phyloP scores from a whole-genome alignment of 2,113 vertebrate species.

The Abramis brama region DNA sequence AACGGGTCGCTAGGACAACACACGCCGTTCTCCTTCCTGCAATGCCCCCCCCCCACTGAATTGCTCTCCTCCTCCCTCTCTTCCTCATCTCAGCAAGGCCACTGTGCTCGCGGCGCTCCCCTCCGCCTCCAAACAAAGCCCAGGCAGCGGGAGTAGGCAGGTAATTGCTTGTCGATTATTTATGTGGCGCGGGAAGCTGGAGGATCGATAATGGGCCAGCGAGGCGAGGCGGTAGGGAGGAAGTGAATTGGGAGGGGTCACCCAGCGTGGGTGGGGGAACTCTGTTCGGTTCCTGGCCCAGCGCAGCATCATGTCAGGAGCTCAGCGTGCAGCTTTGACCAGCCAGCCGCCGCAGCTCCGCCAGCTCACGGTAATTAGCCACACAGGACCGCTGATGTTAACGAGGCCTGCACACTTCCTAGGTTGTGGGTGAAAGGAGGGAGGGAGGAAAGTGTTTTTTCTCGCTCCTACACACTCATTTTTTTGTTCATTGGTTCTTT shows the following conservation, averaged over 20 bases:
- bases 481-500: slow-evolving; percentile 46
- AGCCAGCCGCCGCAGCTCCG: slow-evolving; percentile 67
- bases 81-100: slow-evolving; percentile 69
- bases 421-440: slow-evolving; percentile 50
- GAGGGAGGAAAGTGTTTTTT: slow-evolving; percentile 39
- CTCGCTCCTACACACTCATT: background rate
- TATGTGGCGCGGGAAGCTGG: slow-evolving; percentile 82
- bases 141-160: slow-evolving; percentile 81
- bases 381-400: slow-evolving; percentile 76
- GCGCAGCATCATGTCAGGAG: slow-evolving; percentile 67
- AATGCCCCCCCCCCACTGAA: background rate
- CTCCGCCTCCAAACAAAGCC: slow-evolving; percentile 78
- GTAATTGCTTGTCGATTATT: slow-evolving; percentile 84
- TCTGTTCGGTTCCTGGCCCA: slow-evolving; percentile 56
- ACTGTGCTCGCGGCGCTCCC: slow-evolving; percentile 61
- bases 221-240: slow-evolving; percentile 70
- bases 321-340: slow-evolving; percentile 73
- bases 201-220: slow-evolving; percentile 80
- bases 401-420: slow-evolving; percentile 68
- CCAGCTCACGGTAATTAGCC: slow-evolving; percentile 78
- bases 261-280: slow-evolving; percentile 65
- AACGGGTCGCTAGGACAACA: slow-evolving; percentile 65
- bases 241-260: slow-evolving; percentile 67
- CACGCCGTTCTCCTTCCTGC: slow-evolving; percentile 36
- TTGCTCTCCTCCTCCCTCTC: slow-evolving; percentile 54